Conservation (phyloP, 2,888 invertebrate genomes). For the Sarcophaga subvicina region DNA sequence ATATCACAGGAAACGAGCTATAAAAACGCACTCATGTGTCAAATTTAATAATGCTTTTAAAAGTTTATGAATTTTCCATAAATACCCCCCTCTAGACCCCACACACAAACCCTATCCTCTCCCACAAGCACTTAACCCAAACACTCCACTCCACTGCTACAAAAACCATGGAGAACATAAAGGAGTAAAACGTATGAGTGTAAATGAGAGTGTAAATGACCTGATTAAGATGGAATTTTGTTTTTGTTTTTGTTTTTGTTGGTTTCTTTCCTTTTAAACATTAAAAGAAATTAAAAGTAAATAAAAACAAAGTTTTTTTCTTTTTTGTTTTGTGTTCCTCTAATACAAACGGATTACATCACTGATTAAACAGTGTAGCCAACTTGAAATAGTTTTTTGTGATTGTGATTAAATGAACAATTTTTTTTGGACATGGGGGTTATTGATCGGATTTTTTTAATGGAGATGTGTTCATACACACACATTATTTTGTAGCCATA, state of each 20-base stretch:
- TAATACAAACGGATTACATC: not conserved
- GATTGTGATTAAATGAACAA: too few species aligned
- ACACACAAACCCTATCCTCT: not conserved
- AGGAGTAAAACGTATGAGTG: not conserved
- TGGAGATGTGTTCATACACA: too few species aligned
- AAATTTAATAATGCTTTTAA: conserved; percentile 56
- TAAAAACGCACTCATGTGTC: conserved; percentile 66
- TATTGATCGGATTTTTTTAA: too few species aligned
- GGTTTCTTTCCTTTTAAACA: too few species aligned
- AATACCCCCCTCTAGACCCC: conserved; percentile 7
- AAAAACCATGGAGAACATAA: not conserved
- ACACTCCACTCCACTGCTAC: too few species aligned
- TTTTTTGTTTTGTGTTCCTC: not conserved
- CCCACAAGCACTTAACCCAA: too few species aligned
- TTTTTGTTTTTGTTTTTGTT: not conserved
- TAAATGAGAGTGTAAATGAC: conserved; percentile 43
- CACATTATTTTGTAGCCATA: too few species aligned
- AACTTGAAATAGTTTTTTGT: too few species aligned
- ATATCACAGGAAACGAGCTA: conserved; percentile 62
- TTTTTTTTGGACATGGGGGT: too few species aligned
- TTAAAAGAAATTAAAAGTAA: not conserved
- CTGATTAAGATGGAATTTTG: conserved; percentile 9
- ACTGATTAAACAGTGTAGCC: too few species aligned
- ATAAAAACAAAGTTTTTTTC: not conserved
- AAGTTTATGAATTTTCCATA: not conserved